phyloP scores from a whole-genome alignment of 2,113 vertebrate species.

The Cyanoderma ruficeps region DNA sequence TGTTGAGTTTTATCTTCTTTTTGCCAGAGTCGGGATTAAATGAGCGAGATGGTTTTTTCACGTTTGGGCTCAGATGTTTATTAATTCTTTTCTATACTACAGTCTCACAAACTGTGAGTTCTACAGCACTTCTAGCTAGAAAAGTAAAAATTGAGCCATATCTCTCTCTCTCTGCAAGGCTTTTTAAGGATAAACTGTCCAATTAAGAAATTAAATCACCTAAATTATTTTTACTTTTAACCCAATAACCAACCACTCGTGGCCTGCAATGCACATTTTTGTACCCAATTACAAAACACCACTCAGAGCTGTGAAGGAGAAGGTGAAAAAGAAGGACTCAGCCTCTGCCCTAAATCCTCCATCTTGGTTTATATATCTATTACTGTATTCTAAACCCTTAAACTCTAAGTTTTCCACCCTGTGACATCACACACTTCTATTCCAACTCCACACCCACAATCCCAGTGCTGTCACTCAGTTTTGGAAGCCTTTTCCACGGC shows the following conservation, averaged over 20 bases:
- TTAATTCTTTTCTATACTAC: not conserved
- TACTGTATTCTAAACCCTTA: not conserved
- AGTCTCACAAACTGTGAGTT: not conserved
- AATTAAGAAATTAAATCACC: not conserved
- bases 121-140: not conserved
- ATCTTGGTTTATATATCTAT: not conserved
- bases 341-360: not conserved
- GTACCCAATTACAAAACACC: not conserved
- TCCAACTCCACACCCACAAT: not conserved
- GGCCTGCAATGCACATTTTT: not conserved
- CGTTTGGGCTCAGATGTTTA: not conserved
- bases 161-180: not conserved
- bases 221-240: not conserved
- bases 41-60: rapidly evolving
- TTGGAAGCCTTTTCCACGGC: not conserved
- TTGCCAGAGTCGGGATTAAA: not conserved
- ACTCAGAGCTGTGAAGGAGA: not conserved
- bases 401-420: not conserved
- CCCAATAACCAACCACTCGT: not conserved
- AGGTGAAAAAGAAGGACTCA: not conserved
- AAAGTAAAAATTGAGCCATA: not conserved
- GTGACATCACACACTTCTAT: not conserved
- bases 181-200: not conserved
- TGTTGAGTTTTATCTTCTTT: not conserved
- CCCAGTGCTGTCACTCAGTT: not conserved